phyloP scores from a whole-genome alignment of 2,888 invertebrate species.

The Lasioglossum oenotherae region DNA sequence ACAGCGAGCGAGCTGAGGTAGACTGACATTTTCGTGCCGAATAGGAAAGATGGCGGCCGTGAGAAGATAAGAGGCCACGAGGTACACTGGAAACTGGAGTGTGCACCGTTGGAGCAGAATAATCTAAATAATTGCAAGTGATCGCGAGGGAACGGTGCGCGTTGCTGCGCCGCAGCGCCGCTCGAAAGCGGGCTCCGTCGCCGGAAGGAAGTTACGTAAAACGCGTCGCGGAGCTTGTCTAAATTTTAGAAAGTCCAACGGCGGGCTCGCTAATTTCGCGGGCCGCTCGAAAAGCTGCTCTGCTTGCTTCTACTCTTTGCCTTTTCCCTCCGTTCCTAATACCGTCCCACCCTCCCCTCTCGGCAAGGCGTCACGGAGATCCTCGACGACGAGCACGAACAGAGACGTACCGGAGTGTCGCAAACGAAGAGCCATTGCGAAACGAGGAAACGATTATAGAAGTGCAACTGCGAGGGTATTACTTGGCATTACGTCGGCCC shows the following conservation, averaged over 20 bases:
- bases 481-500: constrained; percentile 50
- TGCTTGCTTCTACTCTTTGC: not conserved
- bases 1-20: not conserved
- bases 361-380: not conserved
- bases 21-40: not conserved
- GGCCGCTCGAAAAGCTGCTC: constrained; percentile 2
- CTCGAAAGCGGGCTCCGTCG: constrained; percentile 30
- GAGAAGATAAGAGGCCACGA: not conserved
- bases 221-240: constrained; percentile 19
- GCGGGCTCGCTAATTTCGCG: constrained; percentile 12
- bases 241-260: constrained; percentile 47
- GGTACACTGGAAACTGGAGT: not conserved
- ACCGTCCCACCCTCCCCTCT: not conserved
- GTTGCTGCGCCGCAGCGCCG: not conserved
- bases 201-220: constrained; percentile 51
- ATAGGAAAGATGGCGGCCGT: not conserved
- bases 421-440: constrained; percentile 69
- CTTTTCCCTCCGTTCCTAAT: not conserved
- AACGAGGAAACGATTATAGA: constrained; percentile 79
- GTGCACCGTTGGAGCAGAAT: not conserved
- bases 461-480: constrained; percentile 63
- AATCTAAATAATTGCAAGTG: constrained; percentile 8
- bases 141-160: constrained; percentile 1
- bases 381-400: not conserved
- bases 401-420: constrained; percentile 36